A percentile compares a stretch with the other conserved stretches of the same genome.
These are phyloP conservation scores for Serrognathus titanus DNA, from an alignment of 2,888 invertebrate species.

Conservation along the genomic window DNA sequence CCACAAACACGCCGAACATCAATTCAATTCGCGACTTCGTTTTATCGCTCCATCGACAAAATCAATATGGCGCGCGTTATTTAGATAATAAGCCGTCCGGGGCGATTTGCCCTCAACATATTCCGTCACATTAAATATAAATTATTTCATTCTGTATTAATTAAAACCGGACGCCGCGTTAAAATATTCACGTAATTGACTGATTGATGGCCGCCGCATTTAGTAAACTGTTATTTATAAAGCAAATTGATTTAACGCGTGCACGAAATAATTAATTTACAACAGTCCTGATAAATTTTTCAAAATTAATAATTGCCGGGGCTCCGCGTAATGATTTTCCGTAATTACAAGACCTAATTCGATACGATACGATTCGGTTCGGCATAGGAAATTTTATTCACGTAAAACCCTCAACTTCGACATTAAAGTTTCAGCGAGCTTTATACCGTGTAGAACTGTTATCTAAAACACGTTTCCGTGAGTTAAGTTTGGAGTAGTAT, in stretches of 20 bases:
- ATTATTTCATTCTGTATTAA: not conserved
- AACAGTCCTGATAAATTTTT: too few species aligned
- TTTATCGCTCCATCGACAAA: conserved; percentile 3
- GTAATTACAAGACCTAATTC: too few species aligned
- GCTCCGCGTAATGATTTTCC: too few species aligned
- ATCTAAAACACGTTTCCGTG: too few species aligned
- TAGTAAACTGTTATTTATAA: not conserved
- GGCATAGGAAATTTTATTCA: too few species aligned
- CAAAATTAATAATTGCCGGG: too few species aligned
- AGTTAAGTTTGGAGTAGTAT: too few species aligned
- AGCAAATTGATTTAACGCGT: not conserved
- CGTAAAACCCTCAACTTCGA: too few species aligned
- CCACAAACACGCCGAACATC: not conserved
- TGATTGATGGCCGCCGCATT: not conserved
- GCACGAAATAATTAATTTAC: not conserved
- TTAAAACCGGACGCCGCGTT: not conserved
- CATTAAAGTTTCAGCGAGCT: too few species aligned
- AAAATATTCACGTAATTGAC: not conserved
- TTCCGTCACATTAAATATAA: not conserved
- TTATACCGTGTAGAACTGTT: too few species aligned
- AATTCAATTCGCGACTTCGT: not conserved
- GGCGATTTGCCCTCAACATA: too few species aligned
- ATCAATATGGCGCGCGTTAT: conserved; percentile 9
- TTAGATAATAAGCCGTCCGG: not conserved
- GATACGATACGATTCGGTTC: too few species aligned